These are phyloP conservation scores for Anodontia alba DNA, from an alignment of 2,888 invertebrate species.

Conservation along the genomic window DNA sequence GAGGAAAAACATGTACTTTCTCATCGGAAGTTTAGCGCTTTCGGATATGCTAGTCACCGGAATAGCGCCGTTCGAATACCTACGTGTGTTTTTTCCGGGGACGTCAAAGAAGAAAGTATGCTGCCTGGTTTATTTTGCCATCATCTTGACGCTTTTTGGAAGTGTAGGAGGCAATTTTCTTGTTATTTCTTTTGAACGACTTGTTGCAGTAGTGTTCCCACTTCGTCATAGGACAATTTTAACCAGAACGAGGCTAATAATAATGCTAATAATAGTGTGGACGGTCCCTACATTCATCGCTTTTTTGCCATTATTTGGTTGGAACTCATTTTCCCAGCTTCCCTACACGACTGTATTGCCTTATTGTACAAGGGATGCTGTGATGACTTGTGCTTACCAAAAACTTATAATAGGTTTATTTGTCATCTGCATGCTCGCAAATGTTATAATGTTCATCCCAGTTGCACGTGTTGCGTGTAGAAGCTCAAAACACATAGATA, in stretches of 20 bases:
- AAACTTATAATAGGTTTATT: not conserved
- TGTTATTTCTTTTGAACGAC: not conserved
- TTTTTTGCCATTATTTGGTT: not conserved
- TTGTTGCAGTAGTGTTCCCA: not conserved
- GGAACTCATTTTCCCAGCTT: not conserved
- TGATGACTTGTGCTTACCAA: not conserved
- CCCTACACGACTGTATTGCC: not conserved
- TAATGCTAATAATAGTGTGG: not conserved
- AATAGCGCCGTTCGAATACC: not conserved
- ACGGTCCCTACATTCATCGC: not conserved
- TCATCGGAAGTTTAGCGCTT: constrained; percentile 7
- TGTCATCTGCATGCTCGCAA: not conserved
- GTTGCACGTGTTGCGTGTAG: not conserved
- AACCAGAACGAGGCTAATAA: not conserved
- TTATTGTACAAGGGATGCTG: not conserved
- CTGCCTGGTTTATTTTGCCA: not conserved
- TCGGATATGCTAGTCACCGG: not conserved
- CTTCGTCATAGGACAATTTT: not conserved
- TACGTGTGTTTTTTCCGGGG: not conserved
- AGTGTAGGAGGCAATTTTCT: not conserved
- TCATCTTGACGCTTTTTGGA: not conserved
- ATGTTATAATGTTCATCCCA: not conserved
- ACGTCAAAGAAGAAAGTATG: not conserved
- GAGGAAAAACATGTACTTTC: not conserved
- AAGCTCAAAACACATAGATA: not conserved